Evolutionary conservation across 2,888 invertebrate species (phyloP).

Genomic region (Bellardia bayeri): DNA sequence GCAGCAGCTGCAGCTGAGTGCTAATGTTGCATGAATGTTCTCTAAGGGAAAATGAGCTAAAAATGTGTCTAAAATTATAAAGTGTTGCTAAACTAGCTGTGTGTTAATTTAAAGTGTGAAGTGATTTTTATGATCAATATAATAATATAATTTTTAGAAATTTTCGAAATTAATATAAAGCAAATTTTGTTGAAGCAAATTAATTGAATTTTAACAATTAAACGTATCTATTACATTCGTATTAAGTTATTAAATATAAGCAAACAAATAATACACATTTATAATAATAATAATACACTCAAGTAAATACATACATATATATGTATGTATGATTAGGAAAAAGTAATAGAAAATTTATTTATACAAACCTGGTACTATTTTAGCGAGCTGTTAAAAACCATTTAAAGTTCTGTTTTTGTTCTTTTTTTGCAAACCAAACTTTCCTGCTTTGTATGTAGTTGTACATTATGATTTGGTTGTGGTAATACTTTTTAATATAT

Average conservation of each 20-base stretch:
- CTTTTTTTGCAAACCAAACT: conserved; percentile 39
- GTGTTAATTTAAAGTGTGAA: conserved; percentile 10
- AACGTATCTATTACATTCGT: conserved; percentile 26
- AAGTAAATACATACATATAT: conserved; percentile 1
- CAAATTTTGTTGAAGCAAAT: conserved; percentile 47
- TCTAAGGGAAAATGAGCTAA: background rate
- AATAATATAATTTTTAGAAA: background rate
- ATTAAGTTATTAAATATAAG: conserved; percentile 16
- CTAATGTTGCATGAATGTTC: background rate
- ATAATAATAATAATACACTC: conserved; percentile 27
- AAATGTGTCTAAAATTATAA: background rate
- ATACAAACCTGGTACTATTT: conserved; percentile 74
- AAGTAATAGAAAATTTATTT: conserved; percentile 29
- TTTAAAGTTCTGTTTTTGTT: conserved; percentile 53
- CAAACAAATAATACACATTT: conserved; percentile 53
- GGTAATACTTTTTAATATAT: conserved; percentile 38
- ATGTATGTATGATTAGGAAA: background rate
- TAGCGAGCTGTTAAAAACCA: conserved; percentile 71
- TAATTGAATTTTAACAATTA: conserved; percentile 29
- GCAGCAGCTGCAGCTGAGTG: conserved; percentile 7
- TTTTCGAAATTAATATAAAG: conserved; percentile 24
- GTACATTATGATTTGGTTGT: conserved; percentile 62
- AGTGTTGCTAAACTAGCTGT: background rate
- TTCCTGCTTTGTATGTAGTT: conserved; percentile 65
- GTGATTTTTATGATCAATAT: conserved; percentile 20